phyloP scores from a whole-genome alignment of 2,888 invertebrate species.

The Scelioninae gen. 2 region DNA sequence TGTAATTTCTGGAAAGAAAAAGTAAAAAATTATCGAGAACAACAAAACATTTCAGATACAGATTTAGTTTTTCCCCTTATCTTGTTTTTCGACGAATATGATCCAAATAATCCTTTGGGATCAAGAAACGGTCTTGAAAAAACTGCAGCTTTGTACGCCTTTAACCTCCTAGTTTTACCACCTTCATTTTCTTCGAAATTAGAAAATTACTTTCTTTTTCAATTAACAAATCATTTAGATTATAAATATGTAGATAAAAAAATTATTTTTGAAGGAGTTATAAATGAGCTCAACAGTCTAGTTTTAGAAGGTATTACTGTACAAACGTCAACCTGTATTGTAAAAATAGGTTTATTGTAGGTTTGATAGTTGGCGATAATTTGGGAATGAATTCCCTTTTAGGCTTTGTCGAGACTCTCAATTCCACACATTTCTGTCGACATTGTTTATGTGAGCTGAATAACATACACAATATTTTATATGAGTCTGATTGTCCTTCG shows the following conservation, averaged over 20 bases:
- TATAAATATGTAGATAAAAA: slow-evolving; percentile 35
- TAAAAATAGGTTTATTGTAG: slow-evolving; percentile 55
- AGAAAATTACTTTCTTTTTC: slow-evolving; percentile 20
- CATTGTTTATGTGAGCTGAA: slow-evolving; percentile 53
- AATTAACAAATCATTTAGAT: slow-evolving; percentile 13
- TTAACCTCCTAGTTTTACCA: slow-evolving; percentile 16
- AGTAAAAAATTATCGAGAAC: slow-evolving; percentile 1
- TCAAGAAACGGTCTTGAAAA: slow-evolving; percentile 32
- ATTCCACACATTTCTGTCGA: slow-evolving; percentile 56
- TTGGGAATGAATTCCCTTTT: slow-evolving; percentile 57
- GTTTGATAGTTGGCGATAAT: slow-evolving; percentile 60
- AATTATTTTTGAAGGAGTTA: slow-evolving; percentile 45
- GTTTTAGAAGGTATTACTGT: slow-evolving; percentile 8
- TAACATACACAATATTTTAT: slow-evolving; percentile 38
- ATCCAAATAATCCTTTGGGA: slow-evolving; percentile 31
- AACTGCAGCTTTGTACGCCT: slow-evolving; percentile 13
- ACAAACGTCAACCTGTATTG: no score
- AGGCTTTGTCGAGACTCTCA: slow-evolving; percentile 58
- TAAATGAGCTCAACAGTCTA: slow-evolving; percentile 58
- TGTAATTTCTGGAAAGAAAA: slow-evolving; percentile 30
- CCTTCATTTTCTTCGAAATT: slow-evolving; percentile 19
- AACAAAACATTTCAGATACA: slow-evolving; percentile 6
- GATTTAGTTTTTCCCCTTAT: slow-evolving; percentile 28
- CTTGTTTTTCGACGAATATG: slow-evolving; percentile 34
- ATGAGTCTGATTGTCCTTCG: slow-evolving; percentile 31